Conservation (phyloP, 2,888 invertebrate species). For the Priocnemis perturbator region DNA sequence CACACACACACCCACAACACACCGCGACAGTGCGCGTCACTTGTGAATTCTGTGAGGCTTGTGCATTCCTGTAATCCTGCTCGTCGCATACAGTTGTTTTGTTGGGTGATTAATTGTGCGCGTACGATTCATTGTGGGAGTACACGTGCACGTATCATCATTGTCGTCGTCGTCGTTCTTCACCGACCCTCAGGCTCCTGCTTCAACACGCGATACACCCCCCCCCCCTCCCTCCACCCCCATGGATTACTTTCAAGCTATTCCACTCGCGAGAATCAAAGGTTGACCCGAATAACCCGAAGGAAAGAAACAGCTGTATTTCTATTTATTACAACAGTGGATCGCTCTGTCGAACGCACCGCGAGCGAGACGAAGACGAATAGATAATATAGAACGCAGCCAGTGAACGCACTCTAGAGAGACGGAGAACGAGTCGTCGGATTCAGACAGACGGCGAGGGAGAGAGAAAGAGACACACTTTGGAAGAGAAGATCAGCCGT, state of each 20-base stretch:
- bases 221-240: no score
- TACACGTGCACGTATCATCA: not conserved
- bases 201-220: no score
- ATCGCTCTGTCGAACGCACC: not conserved
- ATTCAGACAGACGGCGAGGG: conserved; percentile 10
- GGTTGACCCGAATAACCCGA: conserved; percentile 18
- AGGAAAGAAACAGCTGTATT: not conserved
- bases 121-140: no score
- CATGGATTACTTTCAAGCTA: no score
- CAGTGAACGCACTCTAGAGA: conserved; percentile 1
- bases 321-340: conserved; percentile 3
- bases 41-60: no score
- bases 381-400: no score
- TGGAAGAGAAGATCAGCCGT: not conserved
- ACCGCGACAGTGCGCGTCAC: no score
- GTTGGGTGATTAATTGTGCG: not conserved
- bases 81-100: not conserved
- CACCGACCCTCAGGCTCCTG: no score
- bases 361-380: conserved; percentile 1
- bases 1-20: no score
- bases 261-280: not conserved
- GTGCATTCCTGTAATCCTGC: not conserved
- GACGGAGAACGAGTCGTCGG: not conserved
- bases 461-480: conserved; percentile 12
- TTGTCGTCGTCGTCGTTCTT: not conserved